Evolutionary conservation across 1,140 invertebrate species (phyloP), one percentile per base, ranked within the genome.

Genomic region (Magallana gigas): DNA sequence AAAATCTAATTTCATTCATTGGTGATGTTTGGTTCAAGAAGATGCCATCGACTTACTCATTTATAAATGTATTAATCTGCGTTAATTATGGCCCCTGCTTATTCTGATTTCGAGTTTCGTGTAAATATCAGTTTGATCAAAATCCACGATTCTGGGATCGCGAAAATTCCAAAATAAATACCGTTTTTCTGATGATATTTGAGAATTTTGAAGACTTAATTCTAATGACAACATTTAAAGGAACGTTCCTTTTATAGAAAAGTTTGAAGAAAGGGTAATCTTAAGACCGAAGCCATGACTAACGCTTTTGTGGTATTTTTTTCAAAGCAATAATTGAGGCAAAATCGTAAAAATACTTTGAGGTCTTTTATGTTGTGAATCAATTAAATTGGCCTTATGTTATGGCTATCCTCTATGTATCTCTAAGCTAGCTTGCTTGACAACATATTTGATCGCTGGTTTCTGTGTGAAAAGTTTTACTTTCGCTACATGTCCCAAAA

Each of bases 331-430:
- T 76, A 76, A 29, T 76, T 29, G 36, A 11, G 23, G 68, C 18
- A 18, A 76, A 76, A 76, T 76, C 68, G 68, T 76, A 76, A 29
- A 76, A 76, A 76, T 76, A 76, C 68, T 76, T 76, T 76, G 18
- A 76, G 68, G 11, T 76, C 68, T 76, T 18, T 76, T 29, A 76
- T 76, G 68, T 23, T 29, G 36, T 76, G 68, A 76, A 76, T 76
- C 68, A 76, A 76, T 76, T 76, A 76, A 76, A 76, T 76, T 76
- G 68, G 18, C 14, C 14, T 7, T 29, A 18, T 76, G 68, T 76
- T 36, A 76, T 23, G 68, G 18, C 68, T 76, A 12, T 76, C 68
- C 68, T 29, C 14, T 64, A 14, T 16, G 29, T 76, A 12, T 76
- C 68, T 76, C 23, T 76, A 23, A 76, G 68, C 68, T 11, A 76